These are phyloP conservation scores for Ochropacha duplaris DNA, from an alignment of 2,888 invertebrate genomes.

Conservation along the genomic window DNA sequence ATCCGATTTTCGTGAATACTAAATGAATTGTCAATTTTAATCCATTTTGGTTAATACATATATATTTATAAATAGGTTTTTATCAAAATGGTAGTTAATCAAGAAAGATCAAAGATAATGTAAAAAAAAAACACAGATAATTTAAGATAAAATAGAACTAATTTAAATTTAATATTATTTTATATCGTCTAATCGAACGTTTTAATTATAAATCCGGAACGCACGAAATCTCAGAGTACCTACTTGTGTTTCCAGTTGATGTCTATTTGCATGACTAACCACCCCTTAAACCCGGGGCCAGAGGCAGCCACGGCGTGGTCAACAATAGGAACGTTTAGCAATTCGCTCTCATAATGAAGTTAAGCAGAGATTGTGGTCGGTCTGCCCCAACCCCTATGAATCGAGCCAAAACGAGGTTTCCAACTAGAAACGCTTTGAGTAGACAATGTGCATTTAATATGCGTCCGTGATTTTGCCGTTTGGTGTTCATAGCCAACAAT, in stretches of 20 bases:
- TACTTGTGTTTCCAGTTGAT: conserved; percentile 57
- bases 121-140: too few relatives aligned
- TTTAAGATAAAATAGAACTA: too few relatives aligned
- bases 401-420: conserved; percentile 43
- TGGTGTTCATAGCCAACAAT: conserved; percentile 7
- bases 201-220: conserved; percentile 28
- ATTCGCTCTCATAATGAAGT: conserved; percentile 78
- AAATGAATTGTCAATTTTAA: too few relatives aligned
- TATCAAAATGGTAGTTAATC: too few relatives aligned
- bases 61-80: too few relatives aligned
- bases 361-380: conserved; percentile 70
- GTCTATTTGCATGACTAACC: conserved; percentile 76
- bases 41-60: too few relatives aligned
- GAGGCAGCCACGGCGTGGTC: conserved; percentile 49
- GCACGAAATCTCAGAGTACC: conserved; percentile 44
- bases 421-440: conserved; percentile 37
- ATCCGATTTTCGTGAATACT: too few relatives aligned
- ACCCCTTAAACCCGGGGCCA: conserved; percentile 50
- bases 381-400: conserved; percentile 51
- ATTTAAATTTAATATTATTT: neutral
- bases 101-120: too few relatives aligned
- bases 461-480: conserved; percentile 11
- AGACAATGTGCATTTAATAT: conserved; percentile 27
- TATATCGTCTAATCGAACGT: conserved; percentile 22
- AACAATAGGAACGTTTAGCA: conserved; percentile 77